Base-by-base conservation (phyloP, 2,113 vertebrate genomes). In the Alethe castanea region DNA sequence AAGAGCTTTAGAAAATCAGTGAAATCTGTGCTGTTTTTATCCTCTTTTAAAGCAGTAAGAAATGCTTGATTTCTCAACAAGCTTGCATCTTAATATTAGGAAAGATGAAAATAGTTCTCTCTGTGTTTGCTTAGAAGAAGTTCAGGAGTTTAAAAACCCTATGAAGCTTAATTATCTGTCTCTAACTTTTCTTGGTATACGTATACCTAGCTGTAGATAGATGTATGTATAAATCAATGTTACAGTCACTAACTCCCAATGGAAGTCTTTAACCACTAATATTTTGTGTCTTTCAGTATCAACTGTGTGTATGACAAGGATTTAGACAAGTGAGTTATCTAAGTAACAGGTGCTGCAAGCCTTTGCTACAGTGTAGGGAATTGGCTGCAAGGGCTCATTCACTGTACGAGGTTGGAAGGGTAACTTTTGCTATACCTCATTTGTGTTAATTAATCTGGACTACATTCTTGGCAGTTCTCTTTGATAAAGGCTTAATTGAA, bases 141-240 rank as follows among this genome's bases (percentile, higher is more conserved):
- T 12, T 52, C 29, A 69, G 40, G 16, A 53, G 12, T 42, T 62
- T 50, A 33, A 86, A 88, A 59, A 13, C 28, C 15, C 11, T 42
- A 2, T 71, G 22, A 72, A n/a, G 17, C n/a, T 85, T 70, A 31
- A 45, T 50, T 69, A 33, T 66, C 7, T 36, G 4, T 65, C 17
- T 62, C 13, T 44, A 65, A 31, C 9, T 47, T 71, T 54, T 82
- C 20, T 44, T 64, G 9, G 9, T n/a, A 7, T 35, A 14, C 0
- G 0, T 45, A 24, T 56, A 16, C 20, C 19, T 53, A 14, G 0
- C 2, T 61, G 33, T 45, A 15, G 0, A 2, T 61, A 33, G n/a
- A 54, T 11, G 2, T 31, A 31, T 18, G 3, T 57, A 36, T 13
- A 40, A 64, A 64, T 26, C 11, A 29, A 4, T 22, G 8, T 42